Base-by-base conservation (phyloP, 1,140 invertebrate species). In the Danaus melanippus region DNA sequence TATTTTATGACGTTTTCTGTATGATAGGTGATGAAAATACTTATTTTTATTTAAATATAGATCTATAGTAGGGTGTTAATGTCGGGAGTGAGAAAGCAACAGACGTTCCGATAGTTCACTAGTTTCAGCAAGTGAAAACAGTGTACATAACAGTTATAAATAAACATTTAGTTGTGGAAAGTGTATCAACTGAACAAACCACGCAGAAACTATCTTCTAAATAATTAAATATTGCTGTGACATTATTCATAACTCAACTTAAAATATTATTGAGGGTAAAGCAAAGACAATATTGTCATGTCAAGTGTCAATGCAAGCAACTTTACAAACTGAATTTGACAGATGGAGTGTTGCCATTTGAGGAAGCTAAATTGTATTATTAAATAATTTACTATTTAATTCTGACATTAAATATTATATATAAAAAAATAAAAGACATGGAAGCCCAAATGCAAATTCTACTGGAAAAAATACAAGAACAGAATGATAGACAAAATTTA, bases 391-490 rank as follows among this genome's bases (percentile, higher is more conserved):
- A n/a, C n/a, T n/a, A n/a, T n/a, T n/a, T n/a, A n/a, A n/a, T n/a
- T n/a, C n/a, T n/a, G n/a, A n/a, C n/a, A n/a, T n/a, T n/a, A n/a
- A n/a, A n/a, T n/a, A n/a, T n/a, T n/a, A n/a, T n/a, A n/a, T n/a
- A n/a, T n/a, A n/a, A n/a, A n/a, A n/a, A n/a, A n/a, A n/a, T n/a
- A n/a, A n/a, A 50, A 50, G 32, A 40, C 32, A 56, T 56, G 54
- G 54, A 56, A 3, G 1, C 8, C n/a, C 54, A 56, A 49, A 56
- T 45, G 54, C 10, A 56, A 50, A 4, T 56, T 12, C 50, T 56
- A 10, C n/a, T 56, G 10, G 48, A 56, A 56, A 56, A 56, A 50
- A 56, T 50, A 10, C 46, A 56, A 56, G 47, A 50, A 43, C 46
- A 56, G 44, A 56, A 49, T 42, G 46, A 49, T 10, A 50, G 43